phyloP scores from a whole-genome alignment of 2,888 invertebrate genomes.

The Agrochola circellaris region DNA sequence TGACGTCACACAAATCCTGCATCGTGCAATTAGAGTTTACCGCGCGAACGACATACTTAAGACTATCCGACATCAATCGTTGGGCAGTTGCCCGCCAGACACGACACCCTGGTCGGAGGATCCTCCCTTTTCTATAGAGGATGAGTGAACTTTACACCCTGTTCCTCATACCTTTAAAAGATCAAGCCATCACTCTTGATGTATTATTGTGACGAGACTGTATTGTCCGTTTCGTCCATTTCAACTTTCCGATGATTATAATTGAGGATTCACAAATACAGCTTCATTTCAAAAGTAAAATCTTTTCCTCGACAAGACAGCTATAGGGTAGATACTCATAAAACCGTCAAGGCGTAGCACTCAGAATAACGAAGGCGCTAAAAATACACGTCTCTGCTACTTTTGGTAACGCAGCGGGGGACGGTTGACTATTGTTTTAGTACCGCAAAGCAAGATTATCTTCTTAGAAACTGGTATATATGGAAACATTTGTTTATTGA shows the following conservation, averaged over 20 bases:
- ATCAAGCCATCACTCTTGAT: no score
- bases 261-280: neutral
- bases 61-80: no score
- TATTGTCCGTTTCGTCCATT: neutral
- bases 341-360: conserved; percentile 67
- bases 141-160: no score
- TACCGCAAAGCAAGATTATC: conserved; percentile 48
- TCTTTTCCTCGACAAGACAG: conserved; percentile 14
- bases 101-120: no score
- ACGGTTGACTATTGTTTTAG: conserved; percentile 60
- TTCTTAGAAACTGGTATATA: conserved; percentile 28
- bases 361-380: conserved; percentile 71
- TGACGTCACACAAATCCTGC: no score
- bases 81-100: no score
- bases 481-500: conserved; percentile 36
- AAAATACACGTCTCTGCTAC: conserved; percentile 64
- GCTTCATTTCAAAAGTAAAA: conserved; percentile 10
- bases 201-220: neutral
- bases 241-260: neutral
- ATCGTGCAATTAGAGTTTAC: no score
- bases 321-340: conserved; percentile 47
- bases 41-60: no score
- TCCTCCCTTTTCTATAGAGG: no score
- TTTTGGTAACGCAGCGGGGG: conserved; percentile 14
- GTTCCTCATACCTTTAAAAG: no score